Base-by-base conservation (phyloP, 2,888 invertebrate species). In the Mesochorus sp. region DNA sequence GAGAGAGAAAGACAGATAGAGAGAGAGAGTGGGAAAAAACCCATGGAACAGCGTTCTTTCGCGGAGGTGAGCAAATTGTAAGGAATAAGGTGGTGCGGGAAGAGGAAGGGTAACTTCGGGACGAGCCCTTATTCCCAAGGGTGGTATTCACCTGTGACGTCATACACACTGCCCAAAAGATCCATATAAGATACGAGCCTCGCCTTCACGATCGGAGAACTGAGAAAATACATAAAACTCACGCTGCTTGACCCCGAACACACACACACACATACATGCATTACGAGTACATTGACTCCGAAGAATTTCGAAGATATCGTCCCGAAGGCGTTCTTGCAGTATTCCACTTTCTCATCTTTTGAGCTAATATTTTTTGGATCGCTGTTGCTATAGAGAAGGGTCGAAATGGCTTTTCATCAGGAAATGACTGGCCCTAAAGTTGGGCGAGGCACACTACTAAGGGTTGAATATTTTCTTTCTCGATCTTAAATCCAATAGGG, bases 131-230 rank as follows among this genome's bases (percentile, higher is more conserved):
- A 39, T 14, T 83, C 84, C 79, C 83, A 19, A 17, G 79, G 82
- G 84, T 81, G 62, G 49, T 70, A 79, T 83, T 82, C 76, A 59
- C 49, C 67, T 51, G 73, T 70, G 74, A 78, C 78, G 73, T 70
- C 57, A 73, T 59, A 28, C 57, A 42, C 51, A 59, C 59, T 26
- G 34, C 44, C 24, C 49, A 10, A 26, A 64, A 62, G 67, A 61
- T 67, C 53, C 57, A 53, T 62, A 53, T 39, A 39, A 12, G 42
- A 17, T 51, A 53, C 42, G 57, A 47, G 26, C 12, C 21, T 24
- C 24, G 59, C 44, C 57, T 78, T 51, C 42, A 24, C 28, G 62
- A 53, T 51, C 8, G 59, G 49, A 14, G 0, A 14, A 6, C n/a
- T 1, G 4, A 44, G 14, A 19, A 28, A 66, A 67, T 47, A 37